Evolutionary conservation across 1,140 invertebrate genomes (phyloP).

Genomic region (Liolophura sinensis): DNA sequence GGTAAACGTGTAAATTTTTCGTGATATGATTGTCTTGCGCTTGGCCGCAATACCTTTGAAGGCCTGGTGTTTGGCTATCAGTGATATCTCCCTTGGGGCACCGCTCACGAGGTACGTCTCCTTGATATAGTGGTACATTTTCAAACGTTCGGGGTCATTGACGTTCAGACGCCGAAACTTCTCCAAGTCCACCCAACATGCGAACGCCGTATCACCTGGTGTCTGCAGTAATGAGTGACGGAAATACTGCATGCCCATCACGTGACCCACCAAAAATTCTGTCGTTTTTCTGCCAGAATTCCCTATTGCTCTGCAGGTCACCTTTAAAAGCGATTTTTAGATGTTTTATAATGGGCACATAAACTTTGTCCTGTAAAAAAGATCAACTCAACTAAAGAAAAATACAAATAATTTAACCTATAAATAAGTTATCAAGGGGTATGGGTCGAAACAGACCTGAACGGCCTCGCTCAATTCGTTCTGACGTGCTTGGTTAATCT

Average conservation of each 20-base stretch:
- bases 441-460: too few relatives aligned
- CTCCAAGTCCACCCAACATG: conserved; percentile 36
- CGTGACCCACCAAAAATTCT: conserved; percentile 23
- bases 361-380: too few relatives aligned
- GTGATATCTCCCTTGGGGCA: conserved; percentile 8
- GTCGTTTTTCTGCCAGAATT: not conserved
- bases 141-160: conserved; percentile 6
- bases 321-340: too few relatives aligned
- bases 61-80: conserved; percentile 10
- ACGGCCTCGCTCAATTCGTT: too few relatives aligned
- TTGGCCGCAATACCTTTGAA: conserved; percentile 25
- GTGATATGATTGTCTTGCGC: too few relatives aligned
- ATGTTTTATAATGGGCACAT: too few relatives aligned
- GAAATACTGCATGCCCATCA: conserved; percentile 33
- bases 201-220: conserved; percentile 24
- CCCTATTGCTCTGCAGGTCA: not conserved
- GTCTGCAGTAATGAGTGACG: conserved; percentile 28
- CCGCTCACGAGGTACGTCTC: conserved; percentile 21
- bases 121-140: conserved; percentile 24
- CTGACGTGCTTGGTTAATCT: too few relatives aligned
- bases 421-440: too few relatives aligned
- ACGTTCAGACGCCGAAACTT: conserved; percentile 15
- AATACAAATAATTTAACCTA: too few relatives aligned
- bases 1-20: too few relatives aligned
- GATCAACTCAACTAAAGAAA: too few relatives aligned